phyloP scores from a whole-genome alignment of 2,113 vertebrate species.

The Sardina pilchardus region DNA sequence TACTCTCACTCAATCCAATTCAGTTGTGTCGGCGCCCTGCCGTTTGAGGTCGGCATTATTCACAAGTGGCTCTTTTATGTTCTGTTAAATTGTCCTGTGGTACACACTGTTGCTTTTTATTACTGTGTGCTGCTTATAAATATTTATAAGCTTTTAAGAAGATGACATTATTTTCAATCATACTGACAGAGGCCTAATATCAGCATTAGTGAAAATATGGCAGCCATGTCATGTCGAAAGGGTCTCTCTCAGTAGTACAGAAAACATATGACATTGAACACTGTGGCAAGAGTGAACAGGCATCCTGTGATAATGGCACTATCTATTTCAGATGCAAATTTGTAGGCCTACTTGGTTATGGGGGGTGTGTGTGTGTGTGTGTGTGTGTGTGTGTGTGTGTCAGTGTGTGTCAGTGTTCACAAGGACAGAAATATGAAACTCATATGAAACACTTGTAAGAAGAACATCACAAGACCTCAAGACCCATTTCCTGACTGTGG shows the following conservation, averaged over 20 bases:
- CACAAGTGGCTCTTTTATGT: not conserved
- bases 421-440: too few species aligned
- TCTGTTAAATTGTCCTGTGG: not conserved
- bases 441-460: too few species aligned
- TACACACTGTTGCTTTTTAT: too few species aligned
- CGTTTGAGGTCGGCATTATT: not conserved
- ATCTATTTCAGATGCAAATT: too few species aligned
- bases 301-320: too few species aligned
- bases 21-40: not conserved
- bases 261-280: not conserved
- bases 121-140: not conserved
- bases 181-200: not conserved
- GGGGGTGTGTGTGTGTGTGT: too few species aligned
- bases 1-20: not conserved
- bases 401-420: too few species aligned
- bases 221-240: not conserved
- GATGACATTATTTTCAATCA: not conserved
- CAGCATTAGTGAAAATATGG: not conserved
- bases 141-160: not conserved
- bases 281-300: too few species aligned
- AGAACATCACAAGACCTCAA: too few species aligned
- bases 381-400: too few species aligned
- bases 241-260: not conserved
- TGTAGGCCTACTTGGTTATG: too few species aligned
- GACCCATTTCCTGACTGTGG: too few species aligned